Conservation (phyloP, 2,113 vertebrate species). For the Elgaria multicarinata region DNA sequence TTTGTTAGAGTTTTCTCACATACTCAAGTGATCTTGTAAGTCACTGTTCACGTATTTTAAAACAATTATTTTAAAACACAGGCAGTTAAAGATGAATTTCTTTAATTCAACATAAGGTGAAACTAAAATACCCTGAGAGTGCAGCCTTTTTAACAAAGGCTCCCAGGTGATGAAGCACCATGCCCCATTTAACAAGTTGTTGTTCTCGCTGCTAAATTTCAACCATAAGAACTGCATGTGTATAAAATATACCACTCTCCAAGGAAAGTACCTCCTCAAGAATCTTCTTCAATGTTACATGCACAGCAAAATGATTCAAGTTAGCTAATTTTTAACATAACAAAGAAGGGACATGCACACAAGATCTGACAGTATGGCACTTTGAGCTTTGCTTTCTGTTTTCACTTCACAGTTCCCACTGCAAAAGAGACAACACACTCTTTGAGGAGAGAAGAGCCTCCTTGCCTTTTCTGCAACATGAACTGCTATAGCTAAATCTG, state of each 20-base stretch:
- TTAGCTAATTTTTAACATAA: neutral
- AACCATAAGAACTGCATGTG: neutral
- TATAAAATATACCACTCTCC: neutral
- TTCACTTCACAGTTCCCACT: neutral
- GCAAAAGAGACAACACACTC: neutral
- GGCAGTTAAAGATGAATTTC: too few species aligned
- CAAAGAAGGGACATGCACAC: neutral
- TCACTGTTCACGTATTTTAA: neutral
- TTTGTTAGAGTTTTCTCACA: neutral
- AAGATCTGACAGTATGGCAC: neutral
- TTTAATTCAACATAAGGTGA: neutral
- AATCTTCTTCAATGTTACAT: neutral
- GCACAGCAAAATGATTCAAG: neutral
- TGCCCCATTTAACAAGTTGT: neutral
- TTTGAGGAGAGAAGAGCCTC: neutral
- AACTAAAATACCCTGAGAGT: neutral
- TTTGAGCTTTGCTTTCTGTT: neutral
- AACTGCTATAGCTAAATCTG: neutral
- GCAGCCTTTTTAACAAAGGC: neutral
- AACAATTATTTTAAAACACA: neutral
- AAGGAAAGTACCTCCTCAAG: neutral
- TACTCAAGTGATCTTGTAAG: neutral
- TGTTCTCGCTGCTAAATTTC: neutral
- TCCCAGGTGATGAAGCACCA: neutral
- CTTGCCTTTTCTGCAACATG: neutral